Evolutionary conservation across 1,140 invertebrate species (phyloP).

Genomic region (Drosophila nikananu): DNA sequence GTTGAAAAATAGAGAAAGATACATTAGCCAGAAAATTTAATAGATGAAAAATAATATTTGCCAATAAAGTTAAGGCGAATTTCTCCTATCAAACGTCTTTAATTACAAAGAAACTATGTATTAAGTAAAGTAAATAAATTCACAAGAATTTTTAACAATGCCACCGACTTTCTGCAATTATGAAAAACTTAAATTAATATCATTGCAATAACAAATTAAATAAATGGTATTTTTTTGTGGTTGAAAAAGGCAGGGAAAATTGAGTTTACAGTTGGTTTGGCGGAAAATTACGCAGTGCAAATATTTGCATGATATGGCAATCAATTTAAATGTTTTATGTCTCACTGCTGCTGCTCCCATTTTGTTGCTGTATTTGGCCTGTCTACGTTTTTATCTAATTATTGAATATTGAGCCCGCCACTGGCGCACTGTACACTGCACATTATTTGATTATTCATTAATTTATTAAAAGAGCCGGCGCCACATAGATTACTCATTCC

Average conservation of each 20-base stretch:
- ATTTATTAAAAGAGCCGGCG: conserved; percentile 61
- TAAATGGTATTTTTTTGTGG: conserved; percentile 16
- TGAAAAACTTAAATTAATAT: conserved; percentile 14
- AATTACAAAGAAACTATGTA: background rate
- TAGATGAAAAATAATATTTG: too few relatives aligned
- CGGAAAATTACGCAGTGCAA: conserved; percentile 47
- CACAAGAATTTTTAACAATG: background rate
- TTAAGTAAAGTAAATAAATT: background rate
- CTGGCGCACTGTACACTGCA: conserved; percentile 46
- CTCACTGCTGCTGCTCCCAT: conserved; percentile 29
- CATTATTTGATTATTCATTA: conserved; percentile 61
- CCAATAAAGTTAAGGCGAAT: too few relatives aligned
- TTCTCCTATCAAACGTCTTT: too few relatives aligned
- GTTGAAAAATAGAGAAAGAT: background rate
- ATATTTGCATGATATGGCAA: conserved; percentile 76
- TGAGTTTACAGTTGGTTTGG: conserved; percentile 38
- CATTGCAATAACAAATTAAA: conserved; percentile 32
- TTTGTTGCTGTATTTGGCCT: conserved; percentile 31
- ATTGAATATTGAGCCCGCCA: conserved; percentile 48
- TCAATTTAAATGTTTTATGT: conserved; percentile 73
- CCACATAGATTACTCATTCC: conserved; percentile 43
- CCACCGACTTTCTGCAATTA: background rate
- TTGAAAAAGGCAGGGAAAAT: conserved; percentile 15
- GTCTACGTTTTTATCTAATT: conserved; percentile 70
- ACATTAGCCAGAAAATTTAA: background rate